Base-by-base conservation (phyloP, 2,888 invertebrate species). In the Drosophila pseudotakahashii region DNA sequence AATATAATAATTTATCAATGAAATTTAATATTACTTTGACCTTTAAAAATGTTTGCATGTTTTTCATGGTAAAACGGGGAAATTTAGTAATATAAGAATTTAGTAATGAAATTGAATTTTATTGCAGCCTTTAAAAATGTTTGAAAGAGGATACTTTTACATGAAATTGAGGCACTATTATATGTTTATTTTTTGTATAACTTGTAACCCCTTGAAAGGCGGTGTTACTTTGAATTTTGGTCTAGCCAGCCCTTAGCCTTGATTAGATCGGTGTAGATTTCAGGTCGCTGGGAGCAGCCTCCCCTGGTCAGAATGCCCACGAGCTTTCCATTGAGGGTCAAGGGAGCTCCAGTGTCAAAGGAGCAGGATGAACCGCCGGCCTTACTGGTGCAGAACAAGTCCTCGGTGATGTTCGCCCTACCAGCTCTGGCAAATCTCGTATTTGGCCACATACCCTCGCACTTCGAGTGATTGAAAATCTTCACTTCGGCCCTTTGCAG, bases 341-440 rank as follows among this genome's bases (percentile, higher is more conserved):
- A 7, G 3, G 58, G 61, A 2, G 60, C 9, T 7, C 60, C 60
- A 36, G 14, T 9, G 37, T 37, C 44, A 2, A n/a, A 45, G 37
- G n/a, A 45, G 58, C 59, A 58, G 23, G 34, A 7, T 0, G 23
- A 34, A 2, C 10, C 7, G 0, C 7, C 10, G 2, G n/a, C 2
- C 19, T 55, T 37, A 0, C 7, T 4, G 32, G 58, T 62, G 57
- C 45, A 57, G 19, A 61, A 7, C 14, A 26, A 7, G 2, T 14
- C 13, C 1, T 62, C 47, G 7, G 47, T 39, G 19, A 62, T 13
- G 13, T 26, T 32, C 10, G 5, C 2, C 1, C 2, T 10, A 16
- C 10, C 7, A 10, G 14, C 14, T 7, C n/a, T 11, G 14, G 14
- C 1, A 10, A 10, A 6, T 14, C 1, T 10, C 3, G 16, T 9